Percentiles rank a stretch among this genome's conserved stretches.
Conservation (phyloP, 30 jellyfish, hydroid and myxozoan genomes). For the Morbakka virulenta region DNA sequence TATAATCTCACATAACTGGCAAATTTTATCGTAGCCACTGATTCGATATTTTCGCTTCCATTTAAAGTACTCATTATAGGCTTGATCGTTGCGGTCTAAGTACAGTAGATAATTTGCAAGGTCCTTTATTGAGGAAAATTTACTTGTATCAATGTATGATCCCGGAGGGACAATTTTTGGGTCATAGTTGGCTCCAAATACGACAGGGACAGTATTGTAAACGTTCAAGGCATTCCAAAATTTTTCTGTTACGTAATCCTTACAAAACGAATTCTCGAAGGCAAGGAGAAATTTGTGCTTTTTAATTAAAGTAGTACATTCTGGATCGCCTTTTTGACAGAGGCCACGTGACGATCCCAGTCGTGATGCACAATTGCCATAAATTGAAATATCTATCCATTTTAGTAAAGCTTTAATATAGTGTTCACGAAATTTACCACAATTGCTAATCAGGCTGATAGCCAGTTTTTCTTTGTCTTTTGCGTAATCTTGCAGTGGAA, state of each 20-base stretch:
- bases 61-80: constrained; percentile 17
- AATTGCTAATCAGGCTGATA: constrained; percentile 25
- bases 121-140: constrained; percentile 8
- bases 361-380: constrained; percentile 21
- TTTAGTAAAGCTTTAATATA: neutral
- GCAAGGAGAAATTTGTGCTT: neutral
- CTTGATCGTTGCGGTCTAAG: constrained; percentile 18
- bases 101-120: constrained; percentile 3
- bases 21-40: constrained; percentile 18
- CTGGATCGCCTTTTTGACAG: neutral
- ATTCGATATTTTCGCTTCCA: constrained; percentile 24
- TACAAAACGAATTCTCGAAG: neutral
- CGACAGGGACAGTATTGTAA: neutral
- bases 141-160: constrained; percentile 37
- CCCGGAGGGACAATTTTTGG: constrained; percentile 10
- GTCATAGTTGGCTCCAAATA: neutral
- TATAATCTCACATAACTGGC: constrained; percentile 9
- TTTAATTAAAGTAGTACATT: neutral
- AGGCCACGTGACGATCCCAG: neutral
- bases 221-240: neutral
- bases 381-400: constrained; percentile 5
- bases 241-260: constrained; percentile 4
- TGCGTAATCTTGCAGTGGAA: constrained; percentile 17
- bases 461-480: constrained; percentile 19
- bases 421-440: constrained; percentile 42